phyloP scores from a whole-genome alignment of 2,113 vertebrate species.

The Butastur rufipennis region DNA sequence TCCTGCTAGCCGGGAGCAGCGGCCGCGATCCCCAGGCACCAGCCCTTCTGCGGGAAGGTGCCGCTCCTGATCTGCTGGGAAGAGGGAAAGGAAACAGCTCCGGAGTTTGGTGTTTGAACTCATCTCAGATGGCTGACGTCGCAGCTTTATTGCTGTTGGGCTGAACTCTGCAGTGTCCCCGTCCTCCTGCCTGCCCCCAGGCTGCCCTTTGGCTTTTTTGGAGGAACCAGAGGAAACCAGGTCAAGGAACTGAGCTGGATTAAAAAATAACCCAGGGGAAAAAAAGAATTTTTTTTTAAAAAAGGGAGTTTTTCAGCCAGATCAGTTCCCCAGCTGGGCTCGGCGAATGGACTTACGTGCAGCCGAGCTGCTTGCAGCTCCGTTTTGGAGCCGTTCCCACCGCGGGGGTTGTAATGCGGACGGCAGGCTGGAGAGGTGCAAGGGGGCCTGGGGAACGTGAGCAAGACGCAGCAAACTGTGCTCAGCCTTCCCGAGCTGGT shows the following conservation, averaged over 20 bases:
- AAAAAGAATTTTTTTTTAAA: neutral
- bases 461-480: neutral
- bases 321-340: neutral
- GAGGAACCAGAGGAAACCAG: neutral
- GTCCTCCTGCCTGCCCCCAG: neutral
- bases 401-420: neutral
- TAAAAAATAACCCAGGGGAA: neutral
- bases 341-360: fast-evolving
- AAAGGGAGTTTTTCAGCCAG: neutral
- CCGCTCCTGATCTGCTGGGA: neutral
- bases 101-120: neutral
- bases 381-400: neutral
- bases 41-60: neutral
- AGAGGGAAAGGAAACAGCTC: neutral
- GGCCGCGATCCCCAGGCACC: fast-evolving
- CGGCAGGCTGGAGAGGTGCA: neutral
- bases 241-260: neutral
- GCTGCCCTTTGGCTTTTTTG: neutral
- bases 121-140: fast-evolving
- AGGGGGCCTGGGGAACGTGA: neutral
- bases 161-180: neutral
- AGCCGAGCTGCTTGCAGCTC: neutral
- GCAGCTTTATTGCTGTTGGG: neutral
- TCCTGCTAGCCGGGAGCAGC: neutral
- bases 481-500: neutral